phyloP scores from a whole-genome alignment of 2,113 vertebrate genomes.

The Gallinago jamesoni region DNA sequence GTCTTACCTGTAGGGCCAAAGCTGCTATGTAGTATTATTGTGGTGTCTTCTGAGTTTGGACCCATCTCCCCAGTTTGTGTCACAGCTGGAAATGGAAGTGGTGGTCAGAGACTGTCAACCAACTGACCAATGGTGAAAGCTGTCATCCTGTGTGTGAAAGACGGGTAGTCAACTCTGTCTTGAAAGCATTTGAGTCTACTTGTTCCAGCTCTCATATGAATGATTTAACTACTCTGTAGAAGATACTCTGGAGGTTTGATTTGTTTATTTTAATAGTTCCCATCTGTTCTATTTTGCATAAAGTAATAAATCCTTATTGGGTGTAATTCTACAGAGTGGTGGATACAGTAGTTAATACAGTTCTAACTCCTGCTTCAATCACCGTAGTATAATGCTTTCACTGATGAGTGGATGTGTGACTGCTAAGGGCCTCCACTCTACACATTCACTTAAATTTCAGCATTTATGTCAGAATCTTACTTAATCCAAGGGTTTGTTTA shows the following conservation, averaged over 20 bases:
- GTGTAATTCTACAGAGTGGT: not conserved
- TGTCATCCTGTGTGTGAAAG: not conserved
- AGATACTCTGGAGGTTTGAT: not conserved
- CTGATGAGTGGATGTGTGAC: not conserved
- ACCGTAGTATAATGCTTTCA: not conserved
- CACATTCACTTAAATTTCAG: not conserved
- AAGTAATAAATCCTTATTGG: not conserved
- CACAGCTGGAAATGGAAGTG: not conserved
- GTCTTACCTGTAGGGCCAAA: not conserved
- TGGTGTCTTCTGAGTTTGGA: not conserved
- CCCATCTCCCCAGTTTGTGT: not conserved
- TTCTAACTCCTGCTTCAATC: not conserved
- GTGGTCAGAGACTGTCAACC: not conserved
- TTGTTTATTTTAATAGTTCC: not conserved
- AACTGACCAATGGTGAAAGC: not conserved
- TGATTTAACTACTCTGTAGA: not conserved
- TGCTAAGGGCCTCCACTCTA: not conserved
- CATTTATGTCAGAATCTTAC: not conserved
- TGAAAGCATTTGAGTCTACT: not conserved
- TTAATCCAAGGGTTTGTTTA: not conserved
- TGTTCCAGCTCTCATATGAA: not conserved
- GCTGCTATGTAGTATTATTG: not conserved
- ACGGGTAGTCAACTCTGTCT: not conserved
- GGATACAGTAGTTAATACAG: not conserved
- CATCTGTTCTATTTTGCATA: not conserved